Evolutionary conservation across 2,797 vertebrate genomes (phyloP).

Genomic region (Semaprochilodus insignis): DNA sequence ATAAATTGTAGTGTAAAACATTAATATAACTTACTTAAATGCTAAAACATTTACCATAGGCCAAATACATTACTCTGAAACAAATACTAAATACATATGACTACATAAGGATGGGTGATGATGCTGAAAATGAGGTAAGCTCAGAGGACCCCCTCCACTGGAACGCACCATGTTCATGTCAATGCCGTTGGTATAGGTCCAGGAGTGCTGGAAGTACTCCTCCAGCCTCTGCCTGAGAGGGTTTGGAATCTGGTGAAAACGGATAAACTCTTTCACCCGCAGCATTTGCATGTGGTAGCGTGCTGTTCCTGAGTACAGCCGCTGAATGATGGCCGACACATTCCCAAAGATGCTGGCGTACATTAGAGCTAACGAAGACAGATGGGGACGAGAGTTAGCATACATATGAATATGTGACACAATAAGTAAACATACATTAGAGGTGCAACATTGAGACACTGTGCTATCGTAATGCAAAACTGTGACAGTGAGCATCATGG

Average conservation of each 20-base stretch:
- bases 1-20: not conserved
- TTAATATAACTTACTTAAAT: not conserved
- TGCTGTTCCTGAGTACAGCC: slow-evolving; percentile 96
- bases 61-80: not conserved
- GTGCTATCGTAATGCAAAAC: too few relatives aligned
- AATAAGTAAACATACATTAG: not conserved
- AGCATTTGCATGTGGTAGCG: slow-evolving; percentile 99
- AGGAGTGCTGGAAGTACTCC: slow-evolving; percentile 98
- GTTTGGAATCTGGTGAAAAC: slow-evolving; percentile 98
- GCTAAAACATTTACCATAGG: not conserved
- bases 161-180: slow-evolving; percentile 98
- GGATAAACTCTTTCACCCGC: slow-evolving; percentile 97
- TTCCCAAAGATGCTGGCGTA: slow-evolving; percentile 99
- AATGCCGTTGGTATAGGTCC: slow-evolving; percentile 99
- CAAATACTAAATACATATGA: not conserved
- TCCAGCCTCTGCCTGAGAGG: slow-evolving; percentile 95
- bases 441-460: too few relatives aligned
- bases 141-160: too few relatives aligned
- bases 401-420: not conserved
- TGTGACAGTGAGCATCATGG: too few relatives aligned
- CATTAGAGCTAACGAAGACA: slow-evolving; percentile 87
- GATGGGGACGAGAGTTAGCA: slow-evolving; percentile 63
- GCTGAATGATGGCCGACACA: slow-evolving; percentile 99
- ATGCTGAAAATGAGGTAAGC: not conserved
- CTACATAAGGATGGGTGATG: not conserved